Base-by-base conservation (phyloP, 2,888 invertebrate species). In the Hemaris fuciformis region DNA sequence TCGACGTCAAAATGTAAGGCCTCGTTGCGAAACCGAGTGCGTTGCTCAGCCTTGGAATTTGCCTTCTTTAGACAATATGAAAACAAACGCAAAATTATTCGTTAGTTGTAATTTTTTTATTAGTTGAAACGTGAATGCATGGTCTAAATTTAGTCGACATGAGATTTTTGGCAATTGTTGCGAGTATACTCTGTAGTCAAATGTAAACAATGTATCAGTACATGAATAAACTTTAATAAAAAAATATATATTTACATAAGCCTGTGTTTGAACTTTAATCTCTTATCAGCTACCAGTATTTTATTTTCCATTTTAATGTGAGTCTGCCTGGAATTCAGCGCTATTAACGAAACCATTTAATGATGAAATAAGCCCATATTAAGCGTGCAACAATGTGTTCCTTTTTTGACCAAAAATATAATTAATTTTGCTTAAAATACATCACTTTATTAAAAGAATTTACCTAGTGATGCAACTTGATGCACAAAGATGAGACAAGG, bases 161-260 rank as follows among this genome's bases (percentile, higher is more conserved):
- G 27, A 31, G 53, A 31, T 53, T 53, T 53, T 53, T 53, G 31
- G 53, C 18, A 53, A 53, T 18, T 45, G 45, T 31, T 38, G 38
- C 38, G 38, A 18, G 27, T 48, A 48, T 48, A 53, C 53, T 53
- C 31, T 53, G 20, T 53, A 53, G 53, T 53, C 53, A 53, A 53
- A 31, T 31, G 53, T 31, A 53, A 31, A 53, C 53, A 18, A 53
- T 53, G 53, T 31, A 53, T 31, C 53, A 53, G 31, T 53, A 31
- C 23, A 53, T 8, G 15, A 31, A 53, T 27, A 15, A 27, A 53
- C 13, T 53, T 53, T 3, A 38, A 38, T 38, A 53, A 53, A 53
- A n/a, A 53, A 53, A 53, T 31, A 31, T 46, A 46, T 53, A 53
- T 31, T 53, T 53, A 53, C 53, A 53, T 31, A 53, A 18, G 3